Base-by-base conservation (phyloP, 2,113 vertebrate species). In the Urocitellus parryii region DNA sequence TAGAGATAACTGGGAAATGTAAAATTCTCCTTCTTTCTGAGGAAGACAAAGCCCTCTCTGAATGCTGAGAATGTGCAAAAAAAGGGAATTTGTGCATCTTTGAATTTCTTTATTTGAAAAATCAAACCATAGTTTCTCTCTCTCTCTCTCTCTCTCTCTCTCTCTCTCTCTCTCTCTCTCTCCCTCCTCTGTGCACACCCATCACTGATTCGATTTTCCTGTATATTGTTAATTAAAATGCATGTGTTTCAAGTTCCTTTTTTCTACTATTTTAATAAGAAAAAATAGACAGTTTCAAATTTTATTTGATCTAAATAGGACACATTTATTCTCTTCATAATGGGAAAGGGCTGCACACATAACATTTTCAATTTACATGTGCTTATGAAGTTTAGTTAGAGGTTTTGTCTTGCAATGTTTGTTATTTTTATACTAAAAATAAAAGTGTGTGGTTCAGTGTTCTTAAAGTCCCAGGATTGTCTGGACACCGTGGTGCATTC, bases 91-190 rank as follows among this genome's bases (percentile, higher is more conserved):
- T 32, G 70, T 95, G 94, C 56, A 97, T 97, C 95, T 96, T 14
- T 76, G 8, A 80, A 79, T 81, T 94, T 45, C 18, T 80, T 70
- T 72, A 32, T 94, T 94, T 93, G 89, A 96, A 96, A 97, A 96
- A 97, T 93, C 92, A 97, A 90, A 85, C 2, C 9, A 63, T 79
- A 2, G 17, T 81, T 2, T 14, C 45, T 58, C n/a, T 82, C 67
- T 65, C 25, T 29, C 8, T 14, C 14, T 32, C 2, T 25, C 12
- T 51, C 10, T 18, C 24, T 45, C 48, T 16, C 48, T 5, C 67
- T 65, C 25, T 32, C 4, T 14, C 14, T 32, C 2, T 25, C 12
- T 51, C 10, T 18, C 24, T 45, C 48, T 16, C 48, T n/a, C n/a
- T n/a, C n/a, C n/a, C n/a, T n/a, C n/a, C n/a, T n/a, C n/a, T 4